These are phyloP conservation scores for Mormyrus proboscirostris DNA, from an alignment of 2,797 vertebrate species.

Conservation along the genomic window DNA sequence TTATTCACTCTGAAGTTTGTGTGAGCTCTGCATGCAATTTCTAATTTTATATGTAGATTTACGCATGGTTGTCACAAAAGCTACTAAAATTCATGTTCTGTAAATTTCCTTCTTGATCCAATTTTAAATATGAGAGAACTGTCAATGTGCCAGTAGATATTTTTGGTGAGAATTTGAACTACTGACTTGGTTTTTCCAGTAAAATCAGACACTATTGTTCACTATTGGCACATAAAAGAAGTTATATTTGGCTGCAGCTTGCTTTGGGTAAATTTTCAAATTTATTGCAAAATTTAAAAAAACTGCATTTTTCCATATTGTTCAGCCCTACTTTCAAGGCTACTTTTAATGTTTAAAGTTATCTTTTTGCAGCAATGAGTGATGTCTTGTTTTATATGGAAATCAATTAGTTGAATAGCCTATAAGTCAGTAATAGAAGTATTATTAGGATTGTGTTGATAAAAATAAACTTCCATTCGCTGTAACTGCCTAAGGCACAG, in stretches of 20 bases:
- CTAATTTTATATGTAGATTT: not conserved
- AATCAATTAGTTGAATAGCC: not conserved
- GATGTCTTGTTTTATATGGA: not conserved
- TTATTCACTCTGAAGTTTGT: not conserved
- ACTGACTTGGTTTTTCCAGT: not conserved
- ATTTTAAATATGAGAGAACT: not conserved
- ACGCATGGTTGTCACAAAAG: not conserved
- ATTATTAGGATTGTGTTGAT: not conserved
- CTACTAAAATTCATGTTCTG: not conserved
- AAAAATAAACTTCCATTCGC: not conserved
- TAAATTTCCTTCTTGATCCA: not conserved
- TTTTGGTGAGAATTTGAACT: not conserved
- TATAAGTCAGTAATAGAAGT: not conserved
- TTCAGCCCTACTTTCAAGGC: not conserved
- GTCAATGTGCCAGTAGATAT: not conserved
- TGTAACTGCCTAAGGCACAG: not conserved
- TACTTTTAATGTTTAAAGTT: not conserved
- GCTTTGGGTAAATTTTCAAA: not conserved
- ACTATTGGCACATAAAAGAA: not conserved
- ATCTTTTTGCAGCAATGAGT: not conserved
- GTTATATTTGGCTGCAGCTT: not conserved
- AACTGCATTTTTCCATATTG: not conserved
- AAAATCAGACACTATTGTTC: not conserved
- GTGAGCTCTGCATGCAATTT: not conserved
- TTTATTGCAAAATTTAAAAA: not conserved